A percentile compares a stretch with the other conserved stretches of the same genome.
Evolutionary conservation across 2,113 vertebrate species (phyloP).

Genomic region (Triplophysa rosa): DNA sequence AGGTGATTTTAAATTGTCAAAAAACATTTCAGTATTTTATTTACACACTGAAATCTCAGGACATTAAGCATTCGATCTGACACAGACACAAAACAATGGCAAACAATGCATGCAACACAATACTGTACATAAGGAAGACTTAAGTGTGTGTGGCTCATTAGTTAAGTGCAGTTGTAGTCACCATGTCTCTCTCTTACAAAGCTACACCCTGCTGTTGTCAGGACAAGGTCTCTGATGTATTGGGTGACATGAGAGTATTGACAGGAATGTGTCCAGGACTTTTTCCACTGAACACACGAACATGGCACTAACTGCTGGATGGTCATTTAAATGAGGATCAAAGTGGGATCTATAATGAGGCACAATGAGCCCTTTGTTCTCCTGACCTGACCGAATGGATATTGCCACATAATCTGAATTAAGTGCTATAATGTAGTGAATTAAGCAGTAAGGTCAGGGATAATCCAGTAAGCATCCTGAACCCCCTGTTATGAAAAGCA

Average conservation of each 20-base stretch:
- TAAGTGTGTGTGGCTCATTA: slow-evolving; percentile 3
- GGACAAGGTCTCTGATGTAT: slow-evolving; percentile 59
- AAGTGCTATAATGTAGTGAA: background rate
- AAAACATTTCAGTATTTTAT: background rate
- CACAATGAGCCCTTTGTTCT: slow-evolving; percentile 10
- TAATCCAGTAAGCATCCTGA: too few species aligned
- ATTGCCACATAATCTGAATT: background rate
- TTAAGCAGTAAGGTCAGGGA: too few species aligned
- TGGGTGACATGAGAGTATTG: slow-evolving; percentile 66
- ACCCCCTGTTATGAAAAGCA: too few species aligned
- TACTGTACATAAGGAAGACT: background rate
- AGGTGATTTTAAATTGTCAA: too few species aligned
- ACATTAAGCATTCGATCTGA: background rate
- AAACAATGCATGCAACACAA: background rate
- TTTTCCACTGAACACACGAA: slow-evolving; percentile 49
- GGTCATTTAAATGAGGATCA: slow-evolving; percentile 3
- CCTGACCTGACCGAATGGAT: background rate
- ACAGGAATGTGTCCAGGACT: slow-evolving; percentile 57
- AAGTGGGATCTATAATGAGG: background rate
- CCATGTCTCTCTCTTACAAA: slow-evolving; percentile 51
- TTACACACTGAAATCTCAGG: too few species aligned
- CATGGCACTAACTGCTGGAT: slow-evolving; percentile 3
- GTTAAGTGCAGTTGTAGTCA: slow-evolving; percentile 58
- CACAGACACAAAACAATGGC: background rate
- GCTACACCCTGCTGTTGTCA: slow-evolving; percentile 34